Evolutionary conservation across 1,140 invertebrate species (phyloP).

Genomic region (Apis cerana): DNA sequence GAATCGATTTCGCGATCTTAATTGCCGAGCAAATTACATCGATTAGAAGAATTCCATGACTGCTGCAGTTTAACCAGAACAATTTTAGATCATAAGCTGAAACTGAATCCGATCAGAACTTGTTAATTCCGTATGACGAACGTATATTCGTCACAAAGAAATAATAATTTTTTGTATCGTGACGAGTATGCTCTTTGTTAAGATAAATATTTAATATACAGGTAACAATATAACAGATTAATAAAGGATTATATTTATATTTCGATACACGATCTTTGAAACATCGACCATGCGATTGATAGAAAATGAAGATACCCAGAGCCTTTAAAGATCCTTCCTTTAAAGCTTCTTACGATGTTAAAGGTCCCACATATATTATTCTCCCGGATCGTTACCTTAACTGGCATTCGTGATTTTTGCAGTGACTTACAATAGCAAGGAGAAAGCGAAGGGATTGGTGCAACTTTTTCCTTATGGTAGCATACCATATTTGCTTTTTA

Average conservation of each 20-base stretch:
- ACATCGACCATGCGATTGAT: not conserved
- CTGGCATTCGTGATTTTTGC: constrained; percentile 27
- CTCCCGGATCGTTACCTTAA: constrained; percentile 10
- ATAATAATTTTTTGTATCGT: too few relatives aligned
- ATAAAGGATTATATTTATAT: too few relatives aligned
- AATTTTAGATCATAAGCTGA: not conserved
- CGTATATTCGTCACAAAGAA: too few relatives aligned
- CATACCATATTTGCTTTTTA: constrained; percentile 12
- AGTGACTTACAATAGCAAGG: not conserved
- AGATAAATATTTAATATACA: too few relatives aligned
- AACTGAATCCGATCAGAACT: not conserved
- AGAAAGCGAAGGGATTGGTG: constrained; percentile 27
- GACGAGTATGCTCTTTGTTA: too few relatives aligned
- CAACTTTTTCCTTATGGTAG: constrained; percentile 5
- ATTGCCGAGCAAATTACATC: not conserved
- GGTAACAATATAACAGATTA: too few relatives aligned
- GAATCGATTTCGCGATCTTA: constrained; percentile 20
- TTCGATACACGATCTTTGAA: too few relatives aligned
- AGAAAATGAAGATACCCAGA: constrained; percentile 21
- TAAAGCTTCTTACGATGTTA: constrained; percentile 1
- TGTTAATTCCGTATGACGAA: too few relatives aligned
- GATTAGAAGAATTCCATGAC: not conserved
- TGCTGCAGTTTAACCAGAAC: not conserved
- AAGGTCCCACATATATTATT: constrained; percentile 24
- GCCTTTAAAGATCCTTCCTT: not conserved